Evolutionary conservation across 2,113 vertebrate species (phyloP).

Genomic region (Peucedramus taeniatus): DNA sequence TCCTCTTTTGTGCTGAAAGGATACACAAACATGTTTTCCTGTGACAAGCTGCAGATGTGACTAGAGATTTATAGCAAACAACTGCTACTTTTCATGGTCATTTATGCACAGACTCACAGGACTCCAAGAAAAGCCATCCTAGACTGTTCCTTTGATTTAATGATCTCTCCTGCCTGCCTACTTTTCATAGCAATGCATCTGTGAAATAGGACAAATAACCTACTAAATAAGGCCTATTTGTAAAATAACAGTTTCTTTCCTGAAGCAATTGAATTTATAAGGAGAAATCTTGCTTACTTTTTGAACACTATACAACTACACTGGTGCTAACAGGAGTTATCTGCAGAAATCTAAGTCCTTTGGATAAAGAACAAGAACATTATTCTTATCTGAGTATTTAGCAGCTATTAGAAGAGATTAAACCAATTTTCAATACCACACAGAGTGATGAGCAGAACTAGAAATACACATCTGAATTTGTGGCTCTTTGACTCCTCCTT

Average conservation of each 20-base stretch:
- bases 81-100: neutral
- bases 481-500: neutral
- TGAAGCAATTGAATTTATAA: neutral
- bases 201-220: neutral
- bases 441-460: neutral
- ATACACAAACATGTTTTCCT: neutral
- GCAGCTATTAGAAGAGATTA: neutral
- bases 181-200: neutral
- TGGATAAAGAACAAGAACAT: neutral
- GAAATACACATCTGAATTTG: neutral
- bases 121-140: neutral
- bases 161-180: neutral
- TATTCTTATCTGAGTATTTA: neutral
- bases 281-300: neutral
- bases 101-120: neutral
- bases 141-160: neutral
- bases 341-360: neutral
- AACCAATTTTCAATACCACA: neutral
- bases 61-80: neutral
- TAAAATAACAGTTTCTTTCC: neutral
- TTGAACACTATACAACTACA: neutral
- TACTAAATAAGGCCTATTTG: neutral
- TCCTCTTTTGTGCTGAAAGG: neutral
- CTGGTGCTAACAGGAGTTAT: neutral
- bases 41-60: neutral